Conservation (phyloP, 2,113 vertebrate genomes). For the Gallinago jamesoni region DNA sequence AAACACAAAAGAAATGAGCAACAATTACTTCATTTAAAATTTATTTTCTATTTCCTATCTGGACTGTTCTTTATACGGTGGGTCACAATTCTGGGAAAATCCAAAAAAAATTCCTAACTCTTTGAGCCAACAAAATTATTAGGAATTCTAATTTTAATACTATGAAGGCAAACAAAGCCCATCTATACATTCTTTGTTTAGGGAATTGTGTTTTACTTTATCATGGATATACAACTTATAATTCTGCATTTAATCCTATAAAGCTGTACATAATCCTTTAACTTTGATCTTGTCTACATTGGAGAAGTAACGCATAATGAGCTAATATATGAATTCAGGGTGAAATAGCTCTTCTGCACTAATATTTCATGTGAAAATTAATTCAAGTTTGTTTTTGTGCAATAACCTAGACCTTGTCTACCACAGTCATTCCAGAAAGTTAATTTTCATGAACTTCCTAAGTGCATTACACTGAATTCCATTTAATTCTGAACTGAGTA, state of each 20-base stretch:
- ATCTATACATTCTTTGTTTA: background rate
- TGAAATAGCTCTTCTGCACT: background rate
- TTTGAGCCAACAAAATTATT: background rate
- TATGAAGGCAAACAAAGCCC: background rate
- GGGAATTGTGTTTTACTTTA: background rate
- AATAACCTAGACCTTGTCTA: slow-evolving; percentile 8
- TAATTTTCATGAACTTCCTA: slow-evolving; percentile 8
- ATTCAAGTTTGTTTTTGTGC: background rate
- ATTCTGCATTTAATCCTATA: background rate
- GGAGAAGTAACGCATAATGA: background rate
- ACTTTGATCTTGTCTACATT: background rate
- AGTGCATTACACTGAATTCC: slow-evolving; percentile 15
- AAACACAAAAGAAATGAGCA: background rate
- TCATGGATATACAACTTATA: background rate
- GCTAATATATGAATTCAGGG: background rate
- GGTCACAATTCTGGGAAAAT: background rate
- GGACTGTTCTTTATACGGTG: background rate
- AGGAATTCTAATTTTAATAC: background rate
- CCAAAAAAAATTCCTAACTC: background rate
- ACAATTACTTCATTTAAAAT: background rate
- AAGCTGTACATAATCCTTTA: background rate
- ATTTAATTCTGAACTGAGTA: slow-evolving; percentile 11
- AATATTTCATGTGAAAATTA: slow-evolving; percentile 6
- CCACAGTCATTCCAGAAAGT: background rate
- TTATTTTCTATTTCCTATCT: background rate